Evolutionary conservation across 2,888 invertebrate genomes (phyloP), one percentile per base, ranked within the genome.

Genomic region (Napeogenes inachia): DNA sequence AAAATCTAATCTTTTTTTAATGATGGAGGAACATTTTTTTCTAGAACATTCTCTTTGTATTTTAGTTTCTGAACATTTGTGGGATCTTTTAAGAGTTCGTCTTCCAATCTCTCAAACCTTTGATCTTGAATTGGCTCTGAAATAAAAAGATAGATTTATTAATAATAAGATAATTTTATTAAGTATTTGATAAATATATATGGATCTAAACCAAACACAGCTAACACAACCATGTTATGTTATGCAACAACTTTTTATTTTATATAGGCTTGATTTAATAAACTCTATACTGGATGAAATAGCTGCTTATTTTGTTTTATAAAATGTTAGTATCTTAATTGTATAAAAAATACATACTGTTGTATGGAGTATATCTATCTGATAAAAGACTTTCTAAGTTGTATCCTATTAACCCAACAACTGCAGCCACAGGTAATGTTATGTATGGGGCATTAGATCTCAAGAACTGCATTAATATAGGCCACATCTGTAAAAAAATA

Each of bases 381-480:
- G 95, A 95, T 5, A 96, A 57, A 64, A 92, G 80, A 60, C 89
- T 93, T 87, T 98, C 98, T 67, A 97, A 70, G 73, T 97, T 95
- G 80, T 98, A 98, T 35, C 98, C 98, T 72, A 98, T 86, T 60
- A 95, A 91, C 4, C 98, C 98, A 35, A 98, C 91, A 0, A 96
- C 85, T 0, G 93, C 95, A 0, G 97, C 97, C 67, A 97, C 91
- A 0, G 98, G 98, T 53, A 97, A 83, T 0, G 96, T 96, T 45
- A 97, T 85, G 69, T 94, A 94, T 0, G 96, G 95, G 0, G 95
- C 95, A 79, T 97, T 97, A 2, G 92, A 88, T 59, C 96, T 86
- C 32, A 95, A 71, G 59, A 94, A 87, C 63, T 92, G 91, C 77
- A 94, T 78, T 45, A 96, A 61, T 60, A 96, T 75, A 0, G 96